These are phyloP conservation scores for Plotosus lineatus DNA, from an alignment of 2,113 vertebrate genomes.

Conservation along the genomic window DNA sequence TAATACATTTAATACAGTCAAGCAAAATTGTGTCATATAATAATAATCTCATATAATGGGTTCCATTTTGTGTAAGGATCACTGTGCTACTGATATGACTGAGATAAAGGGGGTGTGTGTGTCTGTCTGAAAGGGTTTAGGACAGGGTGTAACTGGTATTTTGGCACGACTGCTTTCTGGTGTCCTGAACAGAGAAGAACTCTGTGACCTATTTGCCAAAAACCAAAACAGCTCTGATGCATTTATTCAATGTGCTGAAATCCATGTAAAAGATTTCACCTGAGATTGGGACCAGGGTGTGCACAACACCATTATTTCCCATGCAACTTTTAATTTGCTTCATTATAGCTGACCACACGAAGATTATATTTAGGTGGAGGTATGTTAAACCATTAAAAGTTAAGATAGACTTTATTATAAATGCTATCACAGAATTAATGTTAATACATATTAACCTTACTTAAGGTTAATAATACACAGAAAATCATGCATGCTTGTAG, in stretches of 20 bases:
- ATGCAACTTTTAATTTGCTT: constrained; percentile 6
- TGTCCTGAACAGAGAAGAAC: constrained; percentile 23
- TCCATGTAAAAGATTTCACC: constrained; percentile 17
- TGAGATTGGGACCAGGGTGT: constrained; percentile 8
- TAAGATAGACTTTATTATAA: neutral
- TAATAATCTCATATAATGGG: constrained; percentile 1
- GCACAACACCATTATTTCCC: neutral
- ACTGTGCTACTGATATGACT: constrained; percentile 53
- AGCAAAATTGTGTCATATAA: constrained; percentile 9
- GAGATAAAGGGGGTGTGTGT: constrained; percentile 57
- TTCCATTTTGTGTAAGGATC: constrained; percentile 36
- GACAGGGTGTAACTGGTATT: constrained; percentile 48
- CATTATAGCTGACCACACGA: neutral
- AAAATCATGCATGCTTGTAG: neutral
- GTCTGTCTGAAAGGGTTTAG: constrained; percentile 40
- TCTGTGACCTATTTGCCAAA: constrained; percentile 41
- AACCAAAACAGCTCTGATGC: constrained; percentile 4
- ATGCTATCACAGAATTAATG: constrained; percentile 4
- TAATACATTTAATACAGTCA: neutral
- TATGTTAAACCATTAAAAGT: neutral
- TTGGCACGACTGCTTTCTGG: constrained; percentile 34
- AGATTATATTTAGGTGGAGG: constrained; percentile 28
- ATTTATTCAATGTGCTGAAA: constrained; percentile 42
- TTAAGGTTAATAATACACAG: too few relatives aligned
- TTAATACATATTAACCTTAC: too few relatives aligned